Evolutionary conservation across 2,797 vertebrate genomes (phyloP), one percentile per base, ranked within the genome.

Genomic region (Crax fasciolata): DNA sequence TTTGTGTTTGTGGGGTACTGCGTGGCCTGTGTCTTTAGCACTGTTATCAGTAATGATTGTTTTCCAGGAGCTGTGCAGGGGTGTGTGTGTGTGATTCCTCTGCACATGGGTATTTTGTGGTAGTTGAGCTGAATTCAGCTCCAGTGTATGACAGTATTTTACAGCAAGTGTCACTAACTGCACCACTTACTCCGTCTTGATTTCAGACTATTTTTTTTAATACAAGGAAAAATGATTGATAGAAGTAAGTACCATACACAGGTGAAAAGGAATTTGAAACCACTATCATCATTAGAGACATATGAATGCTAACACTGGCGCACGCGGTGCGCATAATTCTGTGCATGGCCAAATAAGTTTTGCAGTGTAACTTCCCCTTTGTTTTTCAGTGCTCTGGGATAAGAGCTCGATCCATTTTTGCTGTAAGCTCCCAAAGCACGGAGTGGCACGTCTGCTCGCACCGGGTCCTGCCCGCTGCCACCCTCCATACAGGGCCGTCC

Each of bases 111-210:
- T 78, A 54, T 83, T 90, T 92, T 85, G 68, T 65, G 78, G 18
- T 83, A 83, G 32, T 91, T 65, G 72, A 82, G 46, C 54, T 85
- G 67, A 85, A 83, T 71, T 93, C 65, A 89, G 25, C 49, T 61
- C 38, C 48, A 28, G 51, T 16, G 8, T 82, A 79, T 1, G 2
- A 67, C 3, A 65, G 59, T 43, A 20, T 90, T 92, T 84, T 66
- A 80, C 23, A 44, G 39, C 62, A 88, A 62, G 61, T 38, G 38
- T 24, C 49, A 65, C 54, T 67, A 84, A 63, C 71, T 82, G 41
- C 59, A 67, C 10, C 79, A 72, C 43, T 92, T 94, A 65, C 52
- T 63, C 73, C 87, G 30, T n/a, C 80, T 82, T 79, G 46, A 79
- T 87, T 93, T 88, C 30, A 57, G 74, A 74, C 38, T 72, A 24